Conservation (phyloP, 2,797 vertebrate genomes). For the Rousettus madagascariensis region DNA sequence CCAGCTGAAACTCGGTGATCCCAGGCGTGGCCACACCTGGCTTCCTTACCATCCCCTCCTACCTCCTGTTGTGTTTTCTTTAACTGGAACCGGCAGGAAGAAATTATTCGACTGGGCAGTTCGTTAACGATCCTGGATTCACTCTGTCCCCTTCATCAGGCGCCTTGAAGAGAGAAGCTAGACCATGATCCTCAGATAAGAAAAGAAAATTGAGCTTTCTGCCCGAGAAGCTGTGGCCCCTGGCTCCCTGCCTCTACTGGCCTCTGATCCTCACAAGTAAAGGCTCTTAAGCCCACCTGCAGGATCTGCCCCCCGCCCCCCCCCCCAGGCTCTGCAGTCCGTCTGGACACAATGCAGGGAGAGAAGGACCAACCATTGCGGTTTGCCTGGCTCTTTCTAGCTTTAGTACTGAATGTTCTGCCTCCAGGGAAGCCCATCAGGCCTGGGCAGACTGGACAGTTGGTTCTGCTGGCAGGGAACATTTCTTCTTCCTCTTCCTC, state of each 20-base stretch:
- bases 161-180: slow-evolving; percentile 35
- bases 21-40: background rate
- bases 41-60: background rate
- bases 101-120: slow-evolving; percentile 73
- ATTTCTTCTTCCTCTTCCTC: background rate
- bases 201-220: background rate
- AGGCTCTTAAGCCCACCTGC: background rate
- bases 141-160: background rate
- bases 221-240: background rate
- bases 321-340: background rate
- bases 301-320: background rate
- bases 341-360: background rate
- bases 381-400: background rate
- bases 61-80: background rate
- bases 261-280: background rate
- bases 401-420: background rate
- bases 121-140: slow-evolving; percentile 72
- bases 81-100: slow-evolving; percentile 78
- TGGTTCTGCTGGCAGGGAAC: background rate
- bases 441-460: background rate
- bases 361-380: background rate
- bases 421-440: background rate
- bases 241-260: background rate
- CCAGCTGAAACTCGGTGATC: background rate
- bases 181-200: background rate